These are phyloP conservation scores for Peromyscus melanophrys DNA, from an alignment of 2,797 vertebrate species.

Conservation along the genomic window DNA sequence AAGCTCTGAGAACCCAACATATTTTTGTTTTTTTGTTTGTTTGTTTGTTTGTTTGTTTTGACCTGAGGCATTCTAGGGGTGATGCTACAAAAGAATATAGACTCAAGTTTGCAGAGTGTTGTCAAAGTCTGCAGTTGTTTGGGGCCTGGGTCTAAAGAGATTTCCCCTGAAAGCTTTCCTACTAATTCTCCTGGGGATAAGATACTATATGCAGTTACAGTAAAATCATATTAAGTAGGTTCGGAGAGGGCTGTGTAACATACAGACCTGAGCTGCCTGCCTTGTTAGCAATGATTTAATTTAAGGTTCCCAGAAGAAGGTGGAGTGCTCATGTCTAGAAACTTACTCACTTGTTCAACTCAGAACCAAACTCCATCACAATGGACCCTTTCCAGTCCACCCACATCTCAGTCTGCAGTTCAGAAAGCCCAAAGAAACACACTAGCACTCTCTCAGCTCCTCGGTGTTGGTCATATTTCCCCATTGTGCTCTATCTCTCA, in stretches of 20 bases:
- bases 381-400: background rate
- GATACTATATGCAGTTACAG: background rate
- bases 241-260: background rate
- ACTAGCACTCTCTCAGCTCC: background rate
- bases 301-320: background rate
- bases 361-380: background rate
- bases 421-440: background rate
- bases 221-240: constrained; percentile 9
- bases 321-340: background rate
- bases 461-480: background rate
- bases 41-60: background rate
- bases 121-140: constrained; percentile 4
- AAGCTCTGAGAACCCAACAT: background rate
- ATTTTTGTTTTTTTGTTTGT: background rate
- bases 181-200: background rate
- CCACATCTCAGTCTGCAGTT: background rate
- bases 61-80: background rate
- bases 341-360: background rate
- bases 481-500: background rate
- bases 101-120: background rate
- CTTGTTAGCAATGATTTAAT: constrained; percentile 40
- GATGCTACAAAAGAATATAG: background rate
- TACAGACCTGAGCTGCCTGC: background rate
- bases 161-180: background rate
- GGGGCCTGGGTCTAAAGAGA: background rate